phyloP scores from a whole-genome alignment of 1,140 invertebrate species.

The Augochlora pura region DNA sequence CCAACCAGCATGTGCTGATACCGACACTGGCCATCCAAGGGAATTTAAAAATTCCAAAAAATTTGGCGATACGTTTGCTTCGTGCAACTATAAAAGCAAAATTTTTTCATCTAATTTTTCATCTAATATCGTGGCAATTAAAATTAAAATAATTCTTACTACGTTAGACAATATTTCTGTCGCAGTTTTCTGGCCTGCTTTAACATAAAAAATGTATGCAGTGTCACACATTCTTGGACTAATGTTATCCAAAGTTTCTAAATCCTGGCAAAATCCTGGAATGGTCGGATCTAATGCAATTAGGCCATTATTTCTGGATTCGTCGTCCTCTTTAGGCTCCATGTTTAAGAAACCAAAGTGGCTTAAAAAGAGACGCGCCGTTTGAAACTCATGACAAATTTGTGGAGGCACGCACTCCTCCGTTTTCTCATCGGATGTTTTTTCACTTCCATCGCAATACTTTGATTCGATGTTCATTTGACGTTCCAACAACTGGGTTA shows the following conservation, averaged over 20 bases:
- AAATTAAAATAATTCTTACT: slow-evolving; percentile 74
- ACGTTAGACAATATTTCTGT: slow-evolving; percentile 92
- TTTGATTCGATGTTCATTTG: slow-evolving; percentile 81
- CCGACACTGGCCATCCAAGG: slow-evolving; percentile 92
- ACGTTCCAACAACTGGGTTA: slow-evolving; percentile 73
- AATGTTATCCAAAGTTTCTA: slow-evolving; percentile 89
- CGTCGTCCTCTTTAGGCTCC: slow-evolving; percentile 83
- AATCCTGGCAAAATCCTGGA: slow-evolving; percentile 85
- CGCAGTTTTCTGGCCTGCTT: slow-evolving; percentile 88
- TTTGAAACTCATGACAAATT: slow-evolving; percentile 94
- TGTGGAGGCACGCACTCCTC: slow-evolving; percentile 91
- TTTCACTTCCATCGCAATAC: slow-evolving; percentile 79
- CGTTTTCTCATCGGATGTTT: slow-evolving; percentile 78
- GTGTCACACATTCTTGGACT: slow-evolving; percentile 94
- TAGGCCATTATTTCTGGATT: slow-evolving; percentile 82
- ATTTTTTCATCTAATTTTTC: too few species aligned
- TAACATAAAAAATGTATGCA: slow-evolving; percentile 96
- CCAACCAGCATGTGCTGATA: slow-evolving; percentile 93
- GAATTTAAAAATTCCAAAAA: slow-evolving; percentile 91
- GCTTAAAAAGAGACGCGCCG: slow-evolving; percentile 94
- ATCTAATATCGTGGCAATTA: neutral
- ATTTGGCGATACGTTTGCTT: slow-evolving; percentile 83
- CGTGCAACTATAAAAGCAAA: slow-evolving; percentile 69
- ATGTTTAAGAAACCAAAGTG: slow-evolving; percentile 95
- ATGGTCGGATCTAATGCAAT: slow-evolving; percentile 88